Base-by-base conservation (phyloP, 2,888 invertebrate genomes). In the Carabus problematicus region DNA sequence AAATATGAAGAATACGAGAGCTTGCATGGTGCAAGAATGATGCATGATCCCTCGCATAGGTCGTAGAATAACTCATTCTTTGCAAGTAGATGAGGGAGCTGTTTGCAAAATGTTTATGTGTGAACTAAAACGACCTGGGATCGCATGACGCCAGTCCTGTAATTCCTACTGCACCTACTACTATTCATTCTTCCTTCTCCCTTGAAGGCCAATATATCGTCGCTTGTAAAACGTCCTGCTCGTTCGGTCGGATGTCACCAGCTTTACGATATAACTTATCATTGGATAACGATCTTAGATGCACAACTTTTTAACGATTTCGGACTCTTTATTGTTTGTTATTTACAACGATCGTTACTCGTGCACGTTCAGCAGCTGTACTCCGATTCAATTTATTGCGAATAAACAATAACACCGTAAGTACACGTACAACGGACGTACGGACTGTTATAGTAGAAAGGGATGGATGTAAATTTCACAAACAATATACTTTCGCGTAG, bases 201-300 rank as follows among this genome's bases (percentile, higher is more conserved):
- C 29, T 29, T 6, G 3, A 29, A 3, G 29, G 29, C 29, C 29
- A 29, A 29, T 29, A 29, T 29, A 29, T 29, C 29, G 29, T 29
- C 29, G 29, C 29, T 29, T 29, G 29, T 29, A 29, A 29, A 29
- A 60, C 19, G 18, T 60, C 58, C 8, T 14, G 41, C 16, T 29
- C 59, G 59, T 42, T 42, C 43, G 59, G 29, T 47, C 29, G 16
- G 49, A 62, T 45, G 49, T 62, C 64, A 56, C 45, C 18, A 45
- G 19, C 56, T 66, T 66, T 66, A 66, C 40, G 66, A 59, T 14
- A 59, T 49, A 45, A 66, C 66, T 66, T 66, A 66, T 66, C 66
- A 66, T 66, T 66, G 59, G 66, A 49, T 66, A 66, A 66, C 66
- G 66, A 66, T 66, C 59, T 66, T 49, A 66, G 66, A 67, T 67